Conservation (phyloP, 1,140 invertebrate genomes). For the Muscidifurax raptorellus region DNA sequence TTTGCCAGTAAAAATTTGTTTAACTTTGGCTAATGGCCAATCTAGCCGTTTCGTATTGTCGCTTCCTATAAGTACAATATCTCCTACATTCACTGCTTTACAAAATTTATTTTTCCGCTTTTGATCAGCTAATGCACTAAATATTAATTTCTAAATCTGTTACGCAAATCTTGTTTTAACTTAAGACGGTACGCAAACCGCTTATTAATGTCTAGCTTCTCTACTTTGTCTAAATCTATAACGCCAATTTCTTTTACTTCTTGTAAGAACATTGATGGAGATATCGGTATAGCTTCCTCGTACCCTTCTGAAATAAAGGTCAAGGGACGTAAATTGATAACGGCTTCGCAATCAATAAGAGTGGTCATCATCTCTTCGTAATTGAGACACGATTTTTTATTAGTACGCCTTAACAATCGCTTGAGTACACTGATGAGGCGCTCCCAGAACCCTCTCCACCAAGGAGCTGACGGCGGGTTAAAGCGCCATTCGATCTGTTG, state of each 20-base stretch:
- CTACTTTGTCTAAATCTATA: conserved; percentile 56
- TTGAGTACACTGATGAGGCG: conserved; percentile 61
- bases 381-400: conserved; percentile 56
- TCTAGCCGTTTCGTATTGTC: conserved; percentile 25
- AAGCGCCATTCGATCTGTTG: conserved; percentile 63
- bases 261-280: conserved; percentile 60
- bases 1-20: not conserved
- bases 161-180: not conserved
- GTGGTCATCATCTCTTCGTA: conserved; percentile 59
- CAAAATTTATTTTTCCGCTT: not conserved
- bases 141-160: no score
- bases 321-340: conserved; percentile 63
- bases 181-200: not conserved
- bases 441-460: conserved; percentile 67
- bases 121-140: not conserved
- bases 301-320: conserved; percentile 38
- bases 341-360: conserved; percentile 59
- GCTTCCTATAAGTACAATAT: conserved; percentile 35
- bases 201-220: not conserved
- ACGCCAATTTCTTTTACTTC: conserved; percentile 54
- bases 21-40: not conserved
- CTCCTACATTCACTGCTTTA: conserved; percentile 18
- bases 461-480: conserved; percentile 63
- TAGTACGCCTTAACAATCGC: conserved; percentile 47
- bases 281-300: conserved; percentile 20